Conservation (phyloP, 2,888 invertebrate species). For the Latheticus oryzae region DNA sequence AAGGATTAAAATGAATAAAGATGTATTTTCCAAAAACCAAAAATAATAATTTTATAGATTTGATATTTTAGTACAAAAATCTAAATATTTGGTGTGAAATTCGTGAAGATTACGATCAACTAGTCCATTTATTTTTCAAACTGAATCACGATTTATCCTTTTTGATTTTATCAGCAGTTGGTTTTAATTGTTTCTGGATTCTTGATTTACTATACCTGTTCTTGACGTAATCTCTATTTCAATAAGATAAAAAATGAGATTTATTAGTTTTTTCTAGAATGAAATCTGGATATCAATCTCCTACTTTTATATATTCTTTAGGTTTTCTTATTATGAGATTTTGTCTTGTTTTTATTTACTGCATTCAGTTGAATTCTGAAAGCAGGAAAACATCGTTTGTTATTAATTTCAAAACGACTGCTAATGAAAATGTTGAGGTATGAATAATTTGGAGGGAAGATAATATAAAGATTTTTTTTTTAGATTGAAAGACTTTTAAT, state of each 20-base stretch:
- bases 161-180: constrained; percentile 1
- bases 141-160: constrained; percentile 5
- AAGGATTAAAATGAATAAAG: constrained; percentile 1
- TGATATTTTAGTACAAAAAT: background rate
- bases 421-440: background rate
- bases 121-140: background rate
- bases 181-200: constrained; percentile 11
- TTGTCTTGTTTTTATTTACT: background rate
- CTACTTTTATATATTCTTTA: constrained; percentile 3
- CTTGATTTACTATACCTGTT: background rate
- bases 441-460: too few species aligned
- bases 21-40: too few species aligned
- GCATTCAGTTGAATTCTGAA: constrained; percentile 4
- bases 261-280: background rate
- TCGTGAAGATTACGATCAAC: constrained; percentile 7
- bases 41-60: too few species aligned
- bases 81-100: background rate
- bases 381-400: constrained; percentile 7
- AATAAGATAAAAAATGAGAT: too few species aligned
- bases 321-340: constrained; percentile 5
- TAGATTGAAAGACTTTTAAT: too few species aligned
- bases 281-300: background rate
- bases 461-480: too few species aligned
- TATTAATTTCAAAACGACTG: background rate
- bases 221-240: too few species aligned